phyloP scores from a whole-genome alignment of 2,797 vertebrate genomes.

The Sebastes flavidus region DNA sequence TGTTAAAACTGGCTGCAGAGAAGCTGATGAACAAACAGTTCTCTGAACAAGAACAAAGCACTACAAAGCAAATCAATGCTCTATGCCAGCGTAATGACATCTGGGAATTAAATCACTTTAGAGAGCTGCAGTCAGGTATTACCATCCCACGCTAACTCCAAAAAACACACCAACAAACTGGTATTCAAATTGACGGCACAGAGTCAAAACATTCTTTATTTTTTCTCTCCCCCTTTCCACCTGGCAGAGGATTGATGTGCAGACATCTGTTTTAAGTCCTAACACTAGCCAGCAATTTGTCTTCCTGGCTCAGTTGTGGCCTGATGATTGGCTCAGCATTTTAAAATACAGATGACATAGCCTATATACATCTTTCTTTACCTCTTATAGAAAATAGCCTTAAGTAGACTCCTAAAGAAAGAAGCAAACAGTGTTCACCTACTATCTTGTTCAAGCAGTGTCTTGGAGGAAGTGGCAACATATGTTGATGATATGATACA shows the following conservation, averaged over 20 bases:
- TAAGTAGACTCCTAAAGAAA: not conserved
- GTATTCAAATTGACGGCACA: conserved; percentile 30
- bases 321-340: not conserved
- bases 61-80: conserved; percentile 55
- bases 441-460: not conserved
- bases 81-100: conserved; percentile 48
- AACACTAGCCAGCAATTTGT: conserved; percentile 13
- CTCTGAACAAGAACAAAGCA: conserved; percentile 54
- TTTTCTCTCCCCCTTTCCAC: conserved; percentile 4
- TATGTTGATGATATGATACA: not conserved
- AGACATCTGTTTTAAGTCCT: conserved; percentile 40
- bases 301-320: conserved; percentile 11
- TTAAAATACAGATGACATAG: not conserved
- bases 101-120: conserved; percentile 59
- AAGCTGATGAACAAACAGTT: conserved; percentile 34
- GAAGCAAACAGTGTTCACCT: not conserved
- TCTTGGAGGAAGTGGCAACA: not conserved
- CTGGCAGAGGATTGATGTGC: conserved; percentile 22
- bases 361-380: not conserved
- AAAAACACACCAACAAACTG: conserved; percentile 29
- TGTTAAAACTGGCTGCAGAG: conserved; percentile 34
- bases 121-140: conserved; percentile 51
- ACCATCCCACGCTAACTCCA: conserved; percentile 12
- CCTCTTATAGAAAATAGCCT: not conserved
- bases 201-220: conserved; percentile 4